phyloP scores from a whole-genome alignment of 92 coral and sea anemone genomes.

The Pocillopora grandis region DNA sequence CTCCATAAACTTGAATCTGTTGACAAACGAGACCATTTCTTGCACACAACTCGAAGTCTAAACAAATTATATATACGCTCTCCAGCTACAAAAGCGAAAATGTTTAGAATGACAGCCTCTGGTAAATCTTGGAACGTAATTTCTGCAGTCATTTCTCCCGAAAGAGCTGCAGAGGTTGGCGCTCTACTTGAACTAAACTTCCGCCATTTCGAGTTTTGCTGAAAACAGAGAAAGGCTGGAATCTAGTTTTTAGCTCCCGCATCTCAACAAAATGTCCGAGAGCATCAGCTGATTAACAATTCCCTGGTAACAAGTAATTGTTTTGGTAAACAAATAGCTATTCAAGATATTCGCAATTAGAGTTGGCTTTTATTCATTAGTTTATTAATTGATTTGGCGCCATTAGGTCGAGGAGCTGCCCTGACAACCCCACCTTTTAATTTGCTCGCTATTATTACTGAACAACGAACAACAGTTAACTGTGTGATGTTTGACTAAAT shows the following conservation, averaged over 20 bases:
- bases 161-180: not conserved
- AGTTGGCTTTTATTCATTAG: no score
- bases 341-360: no score
- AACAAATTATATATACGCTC: slow-evolving; percentile 67
- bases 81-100: slow-evolving; percentile 54
- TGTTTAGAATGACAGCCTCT: slow-evolving; percentile 58
- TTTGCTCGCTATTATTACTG: no score
- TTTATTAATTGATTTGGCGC: no score
- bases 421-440: no score
- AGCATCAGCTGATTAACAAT: not conserved
- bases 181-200: not conserved
- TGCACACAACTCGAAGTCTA: slow-evolving; percentile 63
- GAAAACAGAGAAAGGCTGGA: not conserved
- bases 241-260: not conserved
- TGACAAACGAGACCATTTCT: slow-evolving; percentile 62
- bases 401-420: no score
- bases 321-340: no score
- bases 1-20: slow-evolving; percentile 77
- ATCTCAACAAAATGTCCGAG: not conserved
- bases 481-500: no score
- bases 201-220: slow-evolving; percentile 10
- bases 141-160: not conserved
- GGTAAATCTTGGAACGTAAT: slow-evolving; percentile 50
- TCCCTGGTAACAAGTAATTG: no score
- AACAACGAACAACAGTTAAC: no score